phyloP scores from a whole-genome alignment of 1,140 invertebrate species.

The Drosophila chauvacae region DNA sequence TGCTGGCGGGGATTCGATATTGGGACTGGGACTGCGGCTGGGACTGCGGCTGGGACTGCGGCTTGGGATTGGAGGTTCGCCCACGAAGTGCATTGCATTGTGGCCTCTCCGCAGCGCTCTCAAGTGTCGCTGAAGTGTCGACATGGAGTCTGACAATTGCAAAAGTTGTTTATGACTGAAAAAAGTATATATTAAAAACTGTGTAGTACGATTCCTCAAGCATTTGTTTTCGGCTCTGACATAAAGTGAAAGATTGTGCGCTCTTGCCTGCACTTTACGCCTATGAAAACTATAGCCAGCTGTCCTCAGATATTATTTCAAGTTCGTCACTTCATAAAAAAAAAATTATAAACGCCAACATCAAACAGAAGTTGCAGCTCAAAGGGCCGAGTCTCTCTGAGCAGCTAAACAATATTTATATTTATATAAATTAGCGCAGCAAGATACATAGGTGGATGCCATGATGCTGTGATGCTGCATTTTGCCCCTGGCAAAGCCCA shows the following conservation, averaged over 20 bases:
- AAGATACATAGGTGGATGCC: slow-evolving; percentile 13
- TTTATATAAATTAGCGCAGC: slow-evolving; percentile 79
- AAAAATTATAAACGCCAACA: slow-evolving; percentile 15
- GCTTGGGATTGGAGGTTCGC: slow-evolving; percentile 36
- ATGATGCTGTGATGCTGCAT: slow-evolving; percentile 32
- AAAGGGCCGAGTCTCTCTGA: slow-evolving; percentile 11
- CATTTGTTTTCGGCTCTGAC: slow-evolving; percentile 32
- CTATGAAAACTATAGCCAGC: slow-evolving; percentile 1
- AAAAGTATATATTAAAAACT: slow-evolving; percentile 5
- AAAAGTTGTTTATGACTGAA: slow-evolving; percentile 51
- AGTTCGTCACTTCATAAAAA: slow-evolving; percentile 6
- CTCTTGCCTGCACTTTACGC: slow-evolving; percentile 28
- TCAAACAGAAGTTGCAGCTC: slow-evolving; percentile 27
- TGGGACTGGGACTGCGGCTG: slow-evolving; percentile 15
- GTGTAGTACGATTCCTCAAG: slow-evolving; percentile 30
- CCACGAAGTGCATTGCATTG: slow-evolving; percentile 46
- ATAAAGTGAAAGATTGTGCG: slow-evolving; percentile 42
- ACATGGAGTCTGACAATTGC: slow-evolving; percentile 79
- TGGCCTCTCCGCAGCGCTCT: slow-evolving; percentile 4
- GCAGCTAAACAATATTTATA: slow-evolving; percentile 72
- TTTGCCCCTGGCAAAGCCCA: slow-evolving; percentile 42
- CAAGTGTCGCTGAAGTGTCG: slow-evolving; percentile 71
- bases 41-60: background rate
- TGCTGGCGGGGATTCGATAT: slow-evolving; percentile 40
- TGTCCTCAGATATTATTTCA: slow-evolving; percentile 18